Conservation (phyloP, 2,888 invertebrate genomes). For the Syritta pipiens region DNA sequence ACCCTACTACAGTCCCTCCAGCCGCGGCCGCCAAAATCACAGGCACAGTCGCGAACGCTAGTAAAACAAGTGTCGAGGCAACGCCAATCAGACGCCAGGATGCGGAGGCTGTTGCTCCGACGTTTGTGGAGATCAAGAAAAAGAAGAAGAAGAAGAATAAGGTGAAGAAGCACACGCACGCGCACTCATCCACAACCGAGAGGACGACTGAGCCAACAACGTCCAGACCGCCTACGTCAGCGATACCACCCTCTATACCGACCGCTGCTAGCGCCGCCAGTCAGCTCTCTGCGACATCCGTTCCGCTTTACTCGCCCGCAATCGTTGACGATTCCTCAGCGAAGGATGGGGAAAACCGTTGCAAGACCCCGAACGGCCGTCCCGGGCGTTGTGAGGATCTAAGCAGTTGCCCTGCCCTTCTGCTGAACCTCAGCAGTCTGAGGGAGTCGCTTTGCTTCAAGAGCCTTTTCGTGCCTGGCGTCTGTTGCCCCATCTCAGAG, state of each 20-base stretch:
- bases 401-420: slow-evolving; percentile 91
- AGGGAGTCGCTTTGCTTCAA: slow-evolving; percentile 94
- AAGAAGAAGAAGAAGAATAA: slow-evolving; percentile 76
- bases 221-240: no score
- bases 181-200: slow-evolving; percentile 38
- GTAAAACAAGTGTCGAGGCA: slow-evolving; percentile 4
- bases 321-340: slow-evolving; percentile 78
- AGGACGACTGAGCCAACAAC: no score
- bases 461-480: slow-evolving; percentile 93
- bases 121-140: slow-evolving; percentile 77
- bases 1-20: slow-evolving; percentile 4
- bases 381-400: slow-evolving; percentile 92
- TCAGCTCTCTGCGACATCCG: slow-evolving; percentile 75
- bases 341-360: slow-evolving; percentile 83
- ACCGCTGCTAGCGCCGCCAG: slow-evolving; percentile 75
- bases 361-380: slow-evolving; percentile 90
- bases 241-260: no score
- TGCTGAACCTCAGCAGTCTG: slow-evolving; percentile 89
- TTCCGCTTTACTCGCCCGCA: slow-evolving; percentile 37
- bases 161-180: slow-evolving; percentile 75
- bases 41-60: background rate
- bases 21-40: slow-evolving; percentile 52
- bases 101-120: slow-evolving; percentile 70
- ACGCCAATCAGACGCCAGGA: slow-evolving; percentile 41
- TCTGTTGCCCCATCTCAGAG: slow-evolving; percentile 88